Evolutionary conservation across 2,113 vertebrate species (phyloP).

Genomic region (Hippoglossus stenolepis): DNA sequence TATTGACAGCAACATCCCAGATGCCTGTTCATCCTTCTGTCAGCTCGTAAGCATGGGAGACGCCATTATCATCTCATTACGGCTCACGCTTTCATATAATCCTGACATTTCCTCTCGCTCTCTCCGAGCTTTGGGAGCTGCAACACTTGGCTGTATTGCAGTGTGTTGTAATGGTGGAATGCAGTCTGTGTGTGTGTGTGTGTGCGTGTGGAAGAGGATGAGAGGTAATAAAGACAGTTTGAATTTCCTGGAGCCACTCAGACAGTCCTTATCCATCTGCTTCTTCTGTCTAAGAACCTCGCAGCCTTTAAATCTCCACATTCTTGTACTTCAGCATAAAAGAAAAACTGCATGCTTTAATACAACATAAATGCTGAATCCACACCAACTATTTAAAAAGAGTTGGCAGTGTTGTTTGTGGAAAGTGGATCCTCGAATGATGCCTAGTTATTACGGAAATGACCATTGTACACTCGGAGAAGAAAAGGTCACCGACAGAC

Average conservation of each 20-base stretch:
- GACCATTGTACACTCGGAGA: slow-evolving; percentile 29
- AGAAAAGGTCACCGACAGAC: slow-evolving; percentile 48
- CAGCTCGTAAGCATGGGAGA: slow-evolving; percentile 69
- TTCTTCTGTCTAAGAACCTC: slow-evolving; percentile 37
- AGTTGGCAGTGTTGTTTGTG: slow-evolving; percentile 18
- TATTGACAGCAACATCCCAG: slow-evolving; percentile 77
- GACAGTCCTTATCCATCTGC: slow-evolving; percentile 67
- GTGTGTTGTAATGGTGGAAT: slow-evolving; percentile 20
- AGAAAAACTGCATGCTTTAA: slow-evolving; percentile 9
- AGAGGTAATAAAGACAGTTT: slow-evolving; percentile 67
- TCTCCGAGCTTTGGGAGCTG: slow-evolving; percentile 35
- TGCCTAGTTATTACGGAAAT: slow-evolving; percentile 48
- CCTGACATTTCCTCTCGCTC: slow-evolving; percentile 67
- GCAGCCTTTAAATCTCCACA: slow-evolving; percentile 49
- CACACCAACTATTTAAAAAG: slow-evolving; percentile 2
- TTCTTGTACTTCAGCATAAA: slow-evolving; percentile 39
- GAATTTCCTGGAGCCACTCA: slow-evolving; percentile 69
- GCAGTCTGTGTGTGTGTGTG: neutral
- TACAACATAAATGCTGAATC: slow-evolving; percentile 15
- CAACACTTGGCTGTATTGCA: slow-evolving; percentile 40
- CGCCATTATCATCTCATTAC: slow-evolving; percentile 77
- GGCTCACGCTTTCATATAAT: slow-evolving; percentile 65
- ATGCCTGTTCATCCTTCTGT: slow-evolving; percentile 77
- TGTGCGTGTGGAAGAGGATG: neutral
- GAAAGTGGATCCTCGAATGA: slow-evolving; percentile 24